Conservation (phyloP, 2,113 vertebrate genomes). For the Morone chrysops region DNA sequence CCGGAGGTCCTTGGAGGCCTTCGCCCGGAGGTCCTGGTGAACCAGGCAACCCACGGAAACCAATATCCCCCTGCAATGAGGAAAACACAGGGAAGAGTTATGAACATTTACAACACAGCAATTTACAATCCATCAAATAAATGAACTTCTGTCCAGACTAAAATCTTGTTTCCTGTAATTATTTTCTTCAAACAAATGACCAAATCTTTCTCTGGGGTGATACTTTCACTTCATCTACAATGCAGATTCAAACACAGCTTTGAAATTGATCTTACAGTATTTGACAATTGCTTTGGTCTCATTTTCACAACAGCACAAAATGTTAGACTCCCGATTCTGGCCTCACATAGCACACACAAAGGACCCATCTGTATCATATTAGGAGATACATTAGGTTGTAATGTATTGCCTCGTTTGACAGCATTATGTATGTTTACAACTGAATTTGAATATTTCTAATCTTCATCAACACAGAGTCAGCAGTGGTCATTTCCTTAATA, state of each 20-base stretch:
- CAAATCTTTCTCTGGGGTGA: not conserved
- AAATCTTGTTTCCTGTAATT: conserved; percentile 42
- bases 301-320: not conserved
- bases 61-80: conserved; percentile 87
- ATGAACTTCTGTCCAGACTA: conserved; percentile 7
- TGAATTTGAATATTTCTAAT: not conserved
- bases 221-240: not conserved
- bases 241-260: not conserved
- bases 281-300: not conserved
- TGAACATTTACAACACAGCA: conserved; percentile 17
- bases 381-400: not conserved
- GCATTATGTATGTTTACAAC: not conserved
- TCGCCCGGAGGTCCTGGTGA: conserved; percentile 87
- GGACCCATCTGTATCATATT: not conserved
- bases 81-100: conserved; percentile 22
- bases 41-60: conserved; percentile 87
- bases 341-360: not conserved
- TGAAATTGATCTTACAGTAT: conserved; percentile 2
- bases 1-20: conserved; percentile 89
- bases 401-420: not conserved
- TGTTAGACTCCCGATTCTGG: not conserved
- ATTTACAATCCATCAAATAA: conserved; percentile 35
- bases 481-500: not conserved
- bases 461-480: not conserved
- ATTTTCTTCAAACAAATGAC: conserved; percentile 27